Base-by-base conservation (phyloP, 64 coral and sea anemone genomes). In the Montipora foliosa region DNA sequence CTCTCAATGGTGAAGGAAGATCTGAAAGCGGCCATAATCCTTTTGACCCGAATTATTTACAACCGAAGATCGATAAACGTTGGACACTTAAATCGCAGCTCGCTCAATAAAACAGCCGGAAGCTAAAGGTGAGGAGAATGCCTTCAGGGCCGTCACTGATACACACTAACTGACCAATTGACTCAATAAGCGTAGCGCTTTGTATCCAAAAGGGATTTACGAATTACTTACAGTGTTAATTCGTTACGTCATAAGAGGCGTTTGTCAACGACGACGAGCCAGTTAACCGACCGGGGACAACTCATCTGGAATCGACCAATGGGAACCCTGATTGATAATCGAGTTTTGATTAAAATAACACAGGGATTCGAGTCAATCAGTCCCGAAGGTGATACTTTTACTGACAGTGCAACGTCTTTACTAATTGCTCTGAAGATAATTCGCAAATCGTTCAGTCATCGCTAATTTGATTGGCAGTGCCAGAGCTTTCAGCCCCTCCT, bases 311-410 rank as follows among this genome's bases (percentile, higher is more conserved):
- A 90, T 78, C 70, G 67, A 17, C 96, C 96, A 98, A 98, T 98
- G 78, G 89, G 14, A 79, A 2, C 4, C 70, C 55, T 77, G 89
- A 48, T 47, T n/a, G 61, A 45, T 98, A 98, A 98, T 98, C 92
- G 85, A 92, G 88, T 89, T 95, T 95, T 98, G 96, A 98, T 98
- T 98, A 98, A 98, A 98, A 94, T 82, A 98, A 94, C 89, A 94
- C 89, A 89, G 84, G 61, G 75, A 77, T 82, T 79, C 78, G 78
- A 78, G 93, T 86, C 96, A 96, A 91, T 96, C 93, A 94, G 64
- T 61, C 61, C 48, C 67, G 82, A 67, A 70, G 70, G 83, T 73
- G 45, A 93, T 93, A 87, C 79, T 85, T 92, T 93, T 95, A 89
- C 68, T 97, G 84, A 95, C 96, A 92, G 73, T 83, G 90, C 95